Evolutionary conservation across 2,797 vertebrate genomes (phyloP).

Genomic region (Lagorchestes hirsutus): DNA sequence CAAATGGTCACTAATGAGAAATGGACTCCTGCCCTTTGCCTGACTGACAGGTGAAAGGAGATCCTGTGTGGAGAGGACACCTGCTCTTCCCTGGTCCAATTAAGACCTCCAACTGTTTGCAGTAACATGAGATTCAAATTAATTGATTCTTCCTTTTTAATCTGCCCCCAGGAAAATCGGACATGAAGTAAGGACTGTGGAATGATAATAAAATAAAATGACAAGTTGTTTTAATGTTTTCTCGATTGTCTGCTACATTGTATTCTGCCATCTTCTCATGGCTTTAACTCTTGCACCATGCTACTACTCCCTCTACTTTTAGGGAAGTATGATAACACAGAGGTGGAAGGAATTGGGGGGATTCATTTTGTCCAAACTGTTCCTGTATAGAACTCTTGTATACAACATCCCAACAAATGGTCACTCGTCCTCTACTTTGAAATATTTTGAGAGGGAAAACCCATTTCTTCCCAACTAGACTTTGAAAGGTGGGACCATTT

Average conservation of each 20-base stretch:
- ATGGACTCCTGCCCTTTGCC: conserved; percentile 87
- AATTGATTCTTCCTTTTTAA: conserved; percentile 81
- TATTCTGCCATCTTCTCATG: neutral
- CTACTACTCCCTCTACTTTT: neutral
- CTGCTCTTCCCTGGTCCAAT: conserved; percentile 89
- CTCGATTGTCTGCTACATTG: neutral
- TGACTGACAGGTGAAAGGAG: conserved; percentile 88
- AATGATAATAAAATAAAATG: conserved; percentile 72
- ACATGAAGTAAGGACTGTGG: conserved; percentile 65
- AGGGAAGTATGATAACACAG: neutral
- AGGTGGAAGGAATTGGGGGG: neutral
- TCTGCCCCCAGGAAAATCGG: conserved; percentile 68
- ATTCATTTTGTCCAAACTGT: neutral
- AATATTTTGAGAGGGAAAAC: neutral
- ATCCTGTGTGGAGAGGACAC: conserved; percentile 88
- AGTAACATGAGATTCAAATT: conserved; percentile 90
- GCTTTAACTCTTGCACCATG: conserved; percentile 32
- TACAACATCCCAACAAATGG: neutral
- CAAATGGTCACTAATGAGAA: conserved; percentile 91
- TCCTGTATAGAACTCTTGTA: neutral
- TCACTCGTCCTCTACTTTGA: neutral
- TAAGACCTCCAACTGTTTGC: conserved; percentile 92
- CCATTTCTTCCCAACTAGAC: neutral
- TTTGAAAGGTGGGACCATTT: neutral
- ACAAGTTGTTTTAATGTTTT: conserved; percentile 56